phyloP scores from a whole-genome alignment of 2,797 vertebrate genomes.

The Erpetoichthys calabaricus region DNA sequence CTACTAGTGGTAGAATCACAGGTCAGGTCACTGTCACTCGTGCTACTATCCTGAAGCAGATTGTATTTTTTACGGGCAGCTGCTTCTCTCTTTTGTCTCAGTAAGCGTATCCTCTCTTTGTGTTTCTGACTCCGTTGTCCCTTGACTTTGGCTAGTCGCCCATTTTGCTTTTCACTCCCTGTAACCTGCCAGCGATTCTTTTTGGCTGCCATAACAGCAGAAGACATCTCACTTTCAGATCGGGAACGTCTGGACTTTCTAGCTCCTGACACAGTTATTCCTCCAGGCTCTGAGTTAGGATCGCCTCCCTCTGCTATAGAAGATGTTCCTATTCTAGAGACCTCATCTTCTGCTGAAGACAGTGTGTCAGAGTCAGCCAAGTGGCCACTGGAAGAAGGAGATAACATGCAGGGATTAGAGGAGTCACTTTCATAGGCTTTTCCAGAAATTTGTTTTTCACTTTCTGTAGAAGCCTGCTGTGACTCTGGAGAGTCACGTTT shows the following conservation, averaged over 20 bases:
- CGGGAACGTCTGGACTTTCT: constrained; percentile 84
- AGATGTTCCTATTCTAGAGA: constrained; percentile 22
- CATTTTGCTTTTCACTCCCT: constrained; percentile 79
- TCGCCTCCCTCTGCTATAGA: constrained; percentile 49
- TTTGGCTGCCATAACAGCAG: constrained; percentile 83
- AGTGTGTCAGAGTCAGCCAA: constrained; percentile 90
- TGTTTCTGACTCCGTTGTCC: constrained; percentile 91
- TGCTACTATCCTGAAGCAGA: constrained; percentile 97
- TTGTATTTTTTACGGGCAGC: constrained; percentile 92
- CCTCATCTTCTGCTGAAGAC: constrained; percentile 78
- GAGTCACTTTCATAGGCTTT: constrained; percentile 85
- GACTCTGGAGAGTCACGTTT: constrained; percentile 79
- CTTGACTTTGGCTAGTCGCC: constrained; percentile 71
- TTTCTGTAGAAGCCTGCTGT: constrained; percentile 71
- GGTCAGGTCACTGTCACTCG: constrained; percentile 94
- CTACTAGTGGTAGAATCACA: constrained; percentile 76
- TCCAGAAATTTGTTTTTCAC: constrained; percentile 57
- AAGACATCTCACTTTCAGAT: constrained; percentile 72
- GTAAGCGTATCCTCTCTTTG: constrained; percentile 87
- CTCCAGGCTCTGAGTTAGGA: constrained; percentile 36
- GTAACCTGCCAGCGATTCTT: constrained; percentile 73
- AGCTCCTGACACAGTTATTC: constrained; percentile 33
- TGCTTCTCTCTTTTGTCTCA: constrained; percentile 88
- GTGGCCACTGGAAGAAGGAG: constrained; percentile 92
- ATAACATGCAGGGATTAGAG: constrained; percentile 90